Percentiles rank a stretch among this genome's conserved stretches.
phyloP scores from a whole-genome alignment of 2,113 vertebrate genomes.

The Butorides virescens region DNA sequence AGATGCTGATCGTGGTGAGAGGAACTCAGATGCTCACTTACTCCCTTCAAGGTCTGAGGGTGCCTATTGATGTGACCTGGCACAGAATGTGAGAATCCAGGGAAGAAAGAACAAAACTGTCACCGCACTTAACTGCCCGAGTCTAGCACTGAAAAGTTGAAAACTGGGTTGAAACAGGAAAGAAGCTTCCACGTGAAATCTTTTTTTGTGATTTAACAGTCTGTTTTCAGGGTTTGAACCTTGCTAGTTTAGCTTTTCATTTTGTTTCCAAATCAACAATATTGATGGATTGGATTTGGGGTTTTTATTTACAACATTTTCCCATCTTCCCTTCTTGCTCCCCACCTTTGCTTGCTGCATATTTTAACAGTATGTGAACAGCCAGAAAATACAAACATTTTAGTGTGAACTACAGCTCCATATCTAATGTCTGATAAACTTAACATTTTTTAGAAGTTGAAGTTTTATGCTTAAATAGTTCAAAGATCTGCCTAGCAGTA shows the following conservation, averaged over 20 bases:
- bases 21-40: not conserved
- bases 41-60: not conserved
- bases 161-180: not conserved
- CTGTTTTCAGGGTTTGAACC: not conserved
- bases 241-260: not conserved
- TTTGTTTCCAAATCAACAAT: not conserved
- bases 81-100: not conserved
- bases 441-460: not conserved
- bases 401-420: not conserved
- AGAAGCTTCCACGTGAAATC: not conserved
- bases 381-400: not conserved
- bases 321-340: not conserved
- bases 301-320: not conserved
- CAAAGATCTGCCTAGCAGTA: not conserved
- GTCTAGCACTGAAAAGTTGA: not conserved
- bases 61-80: not conserved
- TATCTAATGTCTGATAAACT: not conserved
- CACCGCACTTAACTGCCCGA: not conserved
- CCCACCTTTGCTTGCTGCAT: not conserved
- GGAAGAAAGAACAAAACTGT: not conserved
- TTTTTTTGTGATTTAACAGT: not conserved
- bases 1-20: not conserved
- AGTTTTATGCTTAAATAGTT: not conserved
- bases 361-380: not conserved
- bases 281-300: not conserved